Evolutionary conservation across 2,113 vertebrate species (phyloP).

Genomic region (Oxyruncus cristatus): DNA sequence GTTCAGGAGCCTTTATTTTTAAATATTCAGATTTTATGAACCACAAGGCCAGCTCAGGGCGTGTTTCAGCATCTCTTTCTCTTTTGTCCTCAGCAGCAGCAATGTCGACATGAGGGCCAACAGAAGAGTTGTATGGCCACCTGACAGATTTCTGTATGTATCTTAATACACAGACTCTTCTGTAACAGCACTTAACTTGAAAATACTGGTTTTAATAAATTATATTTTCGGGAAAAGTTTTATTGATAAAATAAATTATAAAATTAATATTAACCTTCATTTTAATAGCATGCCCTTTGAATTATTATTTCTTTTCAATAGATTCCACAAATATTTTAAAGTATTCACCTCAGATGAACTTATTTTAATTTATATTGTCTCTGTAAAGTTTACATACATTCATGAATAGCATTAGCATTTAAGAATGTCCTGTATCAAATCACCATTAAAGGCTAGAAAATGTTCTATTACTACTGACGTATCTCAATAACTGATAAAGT

Average conservation of each 20-base stretch:
- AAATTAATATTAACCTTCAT: neutral
- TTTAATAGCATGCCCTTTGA: neutral
- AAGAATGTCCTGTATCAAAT: neutral
- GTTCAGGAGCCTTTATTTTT: neutral
- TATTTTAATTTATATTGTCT: neutral
- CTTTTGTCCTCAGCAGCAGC: neutral
- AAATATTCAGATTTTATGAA: neutral
- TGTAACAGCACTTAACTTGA: neutral
- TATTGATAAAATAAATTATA: neutral
- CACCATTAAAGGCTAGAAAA: neutral
- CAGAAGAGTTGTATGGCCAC: neutral
- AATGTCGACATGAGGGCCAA: neutral
- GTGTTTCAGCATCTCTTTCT: neutral
- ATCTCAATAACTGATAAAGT: neutral
- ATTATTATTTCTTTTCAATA: neutral
- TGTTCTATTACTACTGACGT: neutral
- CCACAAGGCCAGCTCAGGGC: neutral
- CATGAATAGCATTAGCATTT: neutral
- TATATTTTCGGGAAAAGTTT: neutral
- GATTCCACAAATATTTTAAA: neutral
- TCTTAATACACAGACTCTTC: neutral
- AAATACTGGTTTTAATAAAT: neutral
- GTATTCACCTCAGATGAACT: neutral
- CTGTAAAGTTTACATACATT: neutral
- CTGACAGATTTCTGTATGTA: neutral